These are phyloP conservation scores for Cephonodes hylas DNA, from an alignment of 2,888 invertebrate genomes.

Conservation along the genomic window DNA sequence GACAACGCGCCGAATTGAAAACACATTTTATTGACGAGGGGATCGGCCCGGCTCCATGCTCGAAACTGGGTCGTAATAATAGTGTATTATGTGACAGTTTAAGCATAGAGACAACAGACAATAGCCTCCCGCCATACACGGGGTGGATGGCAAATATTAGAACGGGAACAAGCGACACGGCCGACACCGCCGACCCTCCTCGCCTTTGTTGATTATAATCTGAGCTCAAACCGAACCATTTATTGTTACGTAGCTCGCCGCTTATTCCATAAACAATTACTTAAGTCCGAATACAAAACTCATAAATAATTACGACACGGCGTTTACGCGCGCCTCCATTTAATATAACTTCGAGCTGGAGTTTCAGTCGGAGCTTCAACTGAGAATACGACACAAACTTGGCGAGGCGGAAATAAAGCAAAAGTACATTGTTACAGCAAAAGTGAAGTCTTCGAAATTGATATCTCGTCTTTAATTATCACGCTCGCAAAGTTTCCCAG, in stretches of 20 bases:
- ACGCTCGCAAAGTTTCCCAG: conserved; percentile 62
- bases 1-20: conserved; percentile 40
- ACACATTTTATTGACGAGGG: conserved; percentile 47
- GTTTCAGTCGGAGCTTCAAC: conserved; percentile 8
- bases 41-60: conserved; percentile 49
- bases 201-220: conserved; percentile 9
- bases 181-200: not conserved
- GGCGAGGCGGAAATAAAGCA: conserved; percentile 32
- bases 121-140: conserved; percentile 22
- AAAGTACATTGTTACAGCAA: conserved; percentile 38
- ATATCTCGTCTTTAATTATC: conserved; percentile 74
- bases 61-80: conserved; percentile 49
- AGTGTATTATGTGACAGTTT: conserved; percentile 53
- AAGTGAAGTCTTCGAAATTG: conserved; percentile 55
- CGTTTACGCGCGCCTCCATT: conserved; percentile 1
- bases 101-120: conserved; percentile 47
- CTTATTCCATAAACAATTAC: conserved; percentile 10
- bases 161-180: not conserved
- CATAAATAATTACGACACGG: not conserved
- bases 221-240: conserved; percentile 3
- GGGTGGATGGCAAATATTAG: conserved; percentile 12
- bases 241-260: not conserved
- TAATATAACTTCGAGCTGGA: conserved; percentile 6
- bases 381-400: conserved; percentile 4
- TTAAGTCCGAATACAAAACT: not conserved